These are phyloP conservation scores for Pedetes capensis DNA, from an alignment of 2,113 vertebrate species.

Conservation along the genomic window DNA sequence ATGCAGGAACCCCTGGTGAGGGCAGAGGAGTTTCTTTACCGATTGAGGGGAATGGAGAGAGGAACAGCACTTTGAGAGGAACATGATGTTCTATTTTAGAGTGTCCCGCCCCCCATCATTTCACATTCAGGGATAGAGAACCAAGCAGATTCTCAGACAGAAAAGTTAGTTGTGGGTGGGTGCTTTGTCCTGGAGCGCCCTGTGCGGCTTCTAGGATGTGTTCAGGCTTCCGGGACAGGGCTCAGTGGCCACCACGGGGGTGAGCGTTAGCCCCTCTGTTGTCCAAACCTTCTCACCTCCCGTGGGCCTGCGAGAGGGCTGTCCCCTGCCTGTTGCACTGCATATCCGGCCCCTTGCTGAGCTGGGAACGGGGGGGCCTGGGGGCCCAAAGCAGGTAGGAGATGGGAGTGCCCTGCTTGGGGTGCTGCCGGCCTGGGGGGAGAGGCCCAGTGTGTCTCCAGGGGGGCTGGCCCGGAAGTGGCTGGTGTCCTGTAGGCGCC, in stretches of 20 bases:
- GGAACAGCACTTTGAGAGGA: background rate
- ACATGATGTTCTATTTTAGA: background rate
- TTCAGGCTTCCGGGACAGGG: no score
- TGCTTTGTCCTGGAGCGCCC: background rate
- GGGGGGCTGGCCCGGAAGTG: no score
- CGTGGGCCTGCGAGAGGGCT: background rate
- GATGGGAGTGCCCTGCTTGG: no score
- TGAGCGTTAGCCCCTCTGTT: background rate
- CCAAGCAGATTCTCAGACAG: background rate
- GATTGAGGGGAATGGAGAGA: background rate
- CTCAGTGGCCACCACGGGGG: accelerated
- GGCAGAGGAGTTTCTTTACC: background rate
- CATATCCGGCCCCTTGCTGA: background rate
- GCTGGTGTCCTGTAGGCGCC: background rate
- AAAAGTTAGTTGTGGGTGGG: background rate
- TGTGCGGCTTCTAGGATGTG: no score
- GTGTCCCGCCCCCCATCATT: accelerated
- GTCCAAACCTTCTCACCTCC: background rate
- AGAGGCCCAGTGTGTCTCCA: background rate
- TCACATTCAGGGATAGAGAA: background rate
- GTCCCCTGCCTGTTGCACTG: background rate
- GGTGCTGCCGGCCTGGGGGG: background rate
- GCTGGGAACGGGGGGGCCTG: background rate
- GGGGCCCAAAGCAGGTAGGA: background rate
- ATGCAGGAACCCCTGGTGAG: no score